Evolutionary conservation across 2,888 invertebrate genomes (phyloP).

Genomic region (Drosophila rellima): DNA sequence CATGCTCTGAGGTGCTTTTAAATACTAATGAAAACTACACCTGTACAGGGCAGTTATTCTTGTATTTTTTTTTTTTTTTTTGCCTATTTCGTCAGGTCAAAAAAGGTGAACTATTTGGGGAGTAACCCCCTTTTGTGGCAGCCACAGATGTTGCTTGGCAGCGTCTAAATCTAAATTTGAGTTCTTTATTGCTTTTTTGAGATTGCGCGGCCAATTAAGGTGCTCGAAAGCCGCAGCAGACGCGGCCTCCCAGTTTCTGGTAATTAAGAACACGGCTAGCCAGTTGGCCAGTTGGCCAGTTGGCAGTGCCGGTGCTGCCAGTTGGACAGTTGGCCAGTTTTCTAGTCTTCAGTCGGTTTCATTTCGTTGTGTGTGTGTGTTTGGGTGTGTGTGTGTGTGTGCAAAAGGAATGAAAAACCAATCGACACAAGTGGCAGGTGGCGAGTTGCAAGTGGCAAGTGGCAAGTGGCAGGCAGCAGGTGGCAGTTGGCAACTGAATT

Average conservation of each 20-base stretch:
- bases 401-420: conserved; percentile 47
- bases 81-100: not conserved
- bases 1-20: no score
- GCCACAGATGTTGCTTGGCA: conserved; percentile 35
- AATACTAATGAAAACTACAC: not conserved
- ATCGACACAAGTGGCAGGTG: conserved; percentile 57
- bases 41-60: not conserved
- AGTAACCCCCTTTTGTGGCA: conserved; percentile 15
- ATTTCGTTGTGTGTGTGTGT: conserved; percentile 19
- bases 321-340: conserved; percentile 18
- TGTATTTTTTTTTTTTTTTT: not conserved
- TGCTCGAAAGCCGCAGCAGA: conserved; percentile 42
- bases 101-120: conserved; percentile 17
- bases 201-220: conserved; percentile 58
- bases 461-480: conserved; percentile 5
- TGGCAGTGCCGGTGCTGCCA: conserved; percentile 4
- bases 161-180: conserved; percentile 46
- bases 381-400: conserved; percentile 23
- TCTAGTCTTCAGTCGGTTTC: conserved; percentile 17
- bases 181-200: conserved; percentile 50
- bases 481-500: conserved; percentile 5
- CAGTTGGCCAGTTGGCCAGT: conserved; percentile 23
- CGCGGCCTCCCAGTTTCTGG: conserved; percentile 45
- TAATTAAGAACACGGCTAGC: conserved; percentile 58
- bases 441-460: conserved; percentile 28